Conservation (phyloP, 2,888 invertebrate species). For the Calameuta pallipes region DNA sequence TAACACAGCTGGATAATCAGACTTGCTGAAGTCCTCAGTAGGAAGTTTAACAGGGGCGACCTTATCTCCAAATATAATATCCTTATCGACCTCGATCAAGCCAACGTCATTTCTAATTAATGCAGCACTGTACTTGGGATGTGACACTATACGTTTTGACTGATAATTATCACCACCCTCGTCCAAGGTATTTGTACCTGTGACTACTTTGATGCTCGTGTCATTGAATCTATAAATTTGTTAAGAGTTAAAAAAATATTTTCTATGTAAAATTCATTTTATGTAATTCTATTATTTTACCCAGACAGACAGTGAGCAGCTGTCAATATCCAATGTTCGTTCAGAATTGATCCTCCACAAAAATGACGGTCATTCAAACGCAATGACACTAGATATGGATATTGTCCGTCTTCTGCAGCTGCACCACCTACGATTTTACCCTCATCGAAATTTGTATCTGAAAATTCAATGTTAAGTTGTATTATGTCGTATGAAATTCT, state of each 20-base stretch:
- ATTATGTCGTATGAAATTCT: too few relatives aligned
- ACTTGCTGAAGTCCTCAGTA: slow-evolving; percentile 49
- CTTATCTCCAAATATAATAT: slow-evolving; percentile 53
- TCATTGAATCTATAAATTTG: slow-evolving; percentile 45
- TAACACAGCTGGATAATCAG: slow-evolving; percentile 51
- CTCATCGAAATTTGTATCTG: slow-evolving; percentile 29
- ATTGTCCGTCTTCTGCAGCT: slow-evolving; percentile 69
- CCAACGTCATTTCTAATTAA: slow-evolving; percentile 60
- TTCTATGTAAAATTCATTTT: too few relatives aligned
- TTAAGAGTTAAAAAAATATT: slow-evolving; percentile 6
- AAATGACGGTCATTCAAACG: slow-evolving; percentile 69
- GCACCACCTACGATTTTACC: slow-evolving; percentile 68
- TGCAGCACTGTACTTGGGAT: slow-evolving; percentile 50
- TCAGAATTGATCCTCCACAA: slow-evolving; percentile 72
- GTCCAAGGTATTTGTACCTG: slow-evolving; percentile 56
- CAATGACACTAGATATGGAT: slow-evolving; percentile 71
- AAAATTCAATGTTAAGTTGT: background rate
- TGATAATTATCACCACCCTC: slow-evolving; percentile 54
- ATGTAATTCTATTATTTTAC: slow-evolving; percentile 47
- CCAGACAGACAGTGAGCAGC: slow-evolving; percentile 72
- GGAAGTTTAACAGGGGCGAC: slow-evolving; percentile 52
- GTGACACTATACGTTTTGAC: slow-evolving; percentile 41
- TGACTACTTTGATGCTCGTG: slow-evolving; percentile 49
- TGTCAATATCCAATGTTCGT: slow-evolving; percentile 70
- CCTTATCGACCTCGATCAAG: slow-evolving; percentile 50